Base-by-base conservation (phyloP, 2,888 invertebrate species). In the Drosophila bunnanda region DNA sequence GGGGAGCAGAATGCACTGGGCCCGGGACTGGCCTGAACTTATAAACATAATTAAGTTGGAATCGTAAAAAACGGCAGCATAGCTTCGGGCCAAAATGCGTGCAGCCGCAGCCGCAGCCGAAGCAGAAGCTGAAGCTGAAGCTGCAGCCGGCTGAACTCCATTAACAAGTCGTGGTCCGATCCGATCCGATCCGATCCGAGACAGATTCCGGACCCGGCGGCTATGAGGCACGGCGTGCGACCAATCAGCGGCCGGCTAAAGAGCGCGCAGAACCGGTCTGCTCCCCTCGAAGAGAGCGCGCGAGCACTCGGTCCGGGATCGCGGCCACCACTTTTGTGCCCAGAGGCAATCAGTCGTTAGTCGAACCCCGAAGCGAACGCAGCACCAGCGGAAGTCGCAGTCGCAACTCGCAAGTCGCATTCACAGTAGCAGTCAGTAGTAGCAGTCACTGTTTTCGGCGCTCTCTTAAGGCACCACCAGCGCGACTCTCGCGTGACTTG, bases 41-140 rank as follows among this genome's bases (percentile, higher is more conserved):
- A 86, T 80, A 79, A 81, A 76, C 80, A 88, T 86, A 86, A 86
- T 86, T 86, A 86, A 86, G 85, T 88, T 86, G 87, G 69, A 82
- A 86, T 86, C 89, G 84, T 86, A 88, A 88, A 85, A 78, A 65
- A 55, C 68, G 38, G 68, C 68, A 38, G 38, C 30, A 67, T 46
- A 64, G 81, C 85, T 83, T 77, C 65, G 60, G 78, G 83, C 64
- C 56, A 64, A 32, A 39, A 80, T 82, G 88, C 86, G 88, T 80
- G 75, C 66, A 79, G 65, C 77, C 59, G 61, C 61, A 73, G 43
- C 56, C 48, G 46, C 57, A 48, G 65, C 36, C 62, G 69, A 50
- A 68, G 67, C 75, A 55, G 54, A 43, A 68, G 67, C 72, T 74
- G 73, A 57, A 48, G 67, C 39, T 62, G 75, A 65, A 76, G 71